phyloP scores from a whole-genome alignment of 2,797 vertebrate species.

The Monodelphis domestica region DNA sequence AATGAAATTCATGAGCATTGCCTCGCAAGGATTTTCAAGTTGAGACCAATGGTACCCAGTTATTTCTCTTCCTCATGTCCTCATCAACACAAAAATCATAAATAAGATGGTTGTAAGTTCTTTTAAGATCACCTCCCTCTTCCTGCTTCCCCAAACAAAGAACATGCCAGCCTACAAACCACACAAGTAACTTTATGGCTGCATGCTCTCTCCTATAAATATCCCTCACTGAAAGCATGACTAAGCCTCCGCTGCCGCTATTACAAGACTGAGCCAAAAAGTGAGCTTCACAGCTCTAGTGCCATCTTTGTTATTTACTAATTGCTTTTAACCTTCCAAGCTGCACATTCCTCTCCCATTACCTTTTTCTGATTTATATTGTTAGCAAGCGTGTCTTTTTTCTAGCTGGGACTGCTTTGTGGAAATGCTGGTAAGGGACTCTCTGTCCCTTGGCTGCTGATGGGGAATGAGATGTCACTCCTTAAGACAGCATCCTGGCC shows the following conservation, averaged over 20 bases:
- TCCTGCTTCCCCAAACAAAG: constrained; percentile 25
- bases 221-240: not conserved
- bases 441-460: not conserved
- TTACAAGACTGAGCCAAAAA: constrained; percentile 49
- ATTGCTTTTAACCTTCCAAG: constrained; percentile 48
- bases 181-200: constrained; percentile 2
- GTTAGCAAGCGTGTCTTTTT: constrained; percentile 6
- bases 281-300: not conserved
- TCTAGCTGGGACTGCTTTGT: not conserved
- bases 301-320: constrained; percentile 43
- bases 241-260: not conserved
- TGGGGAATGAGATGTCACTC: constrained; percentile 26
- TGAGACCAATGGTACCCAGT: not conserved
- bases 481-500: constrained; percentile 33
- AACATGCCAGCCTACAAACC: constrained; percentile 3
- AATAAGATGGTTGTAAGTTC: not conserved
- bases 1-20: not conserved
- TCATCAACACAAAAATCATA: not conserved
- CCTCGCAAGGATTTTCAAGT: not conserved
- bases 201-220: constrained; percentile 30
- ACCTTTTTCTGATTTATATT: constrained; percentile 42
- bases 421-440: not conserved
- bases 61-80: not conserved
- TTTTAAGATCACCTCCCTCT: not conserved
- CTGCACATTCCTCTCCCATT: not conserved